These are phyloP conservation scores for Metellina segmentata DNA, from an alignment of 2,888 invertebrate genomes.

Conservation along the genomic window DNA sequence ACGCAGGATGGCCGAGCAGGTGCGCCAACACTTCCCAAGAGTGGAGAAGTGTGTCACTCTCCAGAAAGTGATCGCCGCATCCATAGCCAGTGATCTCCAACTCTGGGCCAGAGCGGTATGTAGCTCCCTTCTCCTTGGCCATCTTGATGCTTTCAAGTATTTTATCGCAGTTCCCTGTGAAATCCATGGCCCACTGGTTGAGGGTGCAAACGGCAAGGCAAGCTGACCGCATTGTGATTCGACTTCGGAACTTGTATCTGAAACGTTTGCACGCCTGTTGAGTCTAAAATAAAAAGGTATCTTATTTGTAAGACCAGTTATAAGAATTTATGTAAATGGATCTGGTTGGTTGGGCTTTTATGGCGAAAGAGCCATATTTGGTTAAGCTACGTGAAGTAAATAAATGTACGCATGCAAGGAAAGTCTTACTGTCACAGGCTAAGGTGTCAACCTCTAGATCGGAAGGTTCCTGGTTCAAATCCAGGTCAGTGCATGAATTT, in stretches of 20 bases:
- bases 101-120: conserved; percentile 96
- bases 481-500: no score
- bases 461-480: no score
- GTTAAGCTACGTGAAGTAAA: no score
- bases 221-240: conserved; percentile 45
- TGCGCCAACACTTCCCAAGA: conserved; percentile 96
- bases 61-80: conserved; percentile 98
- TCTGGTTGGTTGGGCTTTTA: no score
- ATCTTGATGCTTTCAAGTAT: conserved; percentile 93
- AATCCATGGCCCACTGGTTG: conserved; percentile 99
- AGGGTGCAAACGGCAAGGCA: conserved; percentile 92
- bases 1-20: conserved; percentile 89
- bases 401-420: no score
- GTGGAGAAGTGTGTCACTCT: conserved; percentile 95
- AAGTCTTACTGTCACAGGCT: no score
- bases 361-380: no score
- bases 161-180: conserved; percentile 94
- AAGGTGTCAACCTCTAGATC: no score
- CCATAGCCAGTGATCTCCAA: conserved; percentile 97
- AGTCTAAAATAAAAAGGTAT: no score
- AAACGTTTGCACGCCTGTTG: neutral
- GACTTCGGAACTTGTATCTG: neutral
- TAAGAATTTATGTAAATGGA: no score
- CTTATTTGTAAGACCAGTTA: no score
- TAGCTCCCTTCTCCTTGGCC: conserved; percentile 93